These are phyloP conservation scores for Tolmerus cingulatus DNA, from an alignment of 2,888 invertebrate species.

Conservation along the genomic window DNA sequence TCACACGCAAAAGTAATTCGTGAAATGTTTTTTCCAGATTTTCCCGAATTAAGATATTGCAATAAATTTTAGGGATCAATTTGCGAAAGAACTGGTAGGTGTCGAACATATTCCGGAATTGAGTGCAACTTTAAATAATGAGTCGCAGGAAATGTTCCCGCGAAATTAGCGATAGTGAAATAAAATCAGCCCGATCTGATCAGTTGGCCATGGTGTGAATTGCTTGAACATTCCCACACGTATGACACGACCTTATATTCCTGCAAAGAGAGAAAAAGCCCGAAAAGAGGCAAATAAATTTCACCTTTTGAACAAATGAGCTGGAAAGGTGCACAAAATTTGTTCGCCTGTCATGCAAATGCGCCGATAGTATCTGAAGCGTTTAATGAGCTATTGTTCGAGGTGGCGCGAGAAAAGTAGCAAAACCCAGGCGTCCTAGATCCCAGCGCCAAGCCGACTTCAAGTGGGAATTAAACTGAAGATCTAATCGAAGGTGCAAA, in stretches of 20 bases:
- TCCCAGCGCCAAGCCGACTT: background rate
- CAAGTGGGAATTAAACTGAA: background rate
- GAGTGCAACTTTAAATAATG: background rate
- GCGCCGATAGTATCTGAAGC: background rate
- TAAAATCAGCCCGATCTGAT: background rate
- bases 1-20: background rate
- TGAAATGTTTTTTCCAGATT: background rate
- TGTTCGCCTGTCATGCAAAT: conserved; percentile 25
- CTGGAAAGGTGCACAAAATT: conserved; percentile 33
- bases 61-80: background rate
- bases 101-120: background rate
- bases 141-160: background rate
- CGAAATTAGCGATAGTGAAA: background rate
- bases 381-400: conserved; percentile 15
- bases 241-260: conserved; percentile 11
- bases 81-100: background rate
- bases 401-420: background rate
- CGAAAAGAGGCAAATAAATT: background rate
- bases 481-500: background rate
- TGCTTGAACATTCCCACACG: conserved; percentile 4
- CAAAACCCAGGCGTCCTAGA: background rate
- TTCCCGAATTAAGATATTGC: background rate
- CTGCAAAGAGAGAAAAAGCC: background rate
- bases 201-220: background rate
- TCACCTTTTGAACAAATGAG: background rate